Evolutionary conservation across 2,797 vertebrate genomes (phyloP).

Genomic region (Percopsis omiscomaycus): DNA sequence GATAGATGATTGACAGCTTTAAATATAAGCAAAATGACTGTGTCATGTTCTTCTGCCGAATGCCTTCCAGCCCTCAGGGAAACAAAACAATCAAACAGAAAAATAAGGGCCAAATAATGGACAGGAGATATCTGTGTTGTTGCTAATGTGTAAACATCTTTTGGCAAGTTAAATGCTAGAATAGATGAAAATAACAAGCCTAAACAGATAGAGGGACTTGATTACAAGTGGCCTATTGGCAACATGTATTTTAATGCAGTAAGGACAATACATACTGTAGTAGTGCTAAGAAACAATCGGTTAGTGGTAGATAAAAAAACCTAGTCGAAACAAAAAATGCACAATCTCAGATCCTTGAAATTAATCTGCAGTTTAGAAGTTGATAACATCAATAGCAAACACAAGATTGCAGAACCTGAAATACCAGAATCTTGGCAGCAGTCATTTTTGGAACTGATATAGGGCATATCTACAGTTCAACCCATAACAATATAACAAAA

Average conservation of each 20-base stretch:
- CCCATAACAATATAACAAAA: too few relatives aligned
- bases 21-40: constrained; percentile 39
- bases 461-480: background rate
- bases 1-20: constrained; percentile 6
- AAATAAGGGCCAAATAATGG: constrained; percentile 9
- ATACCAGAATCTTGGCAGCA: background rate
- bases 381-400: background rate
- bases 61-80: constrained; percentile 38
- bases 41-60: constrained; percentile 23
- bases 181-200: constrained; percentile 17
- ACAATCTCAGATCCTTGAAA: constrained; percentile 10
- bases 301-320: background rate
- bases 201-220: background rate
- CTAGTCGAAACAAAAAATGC: constrained; percentile 16
- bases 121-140: constrained; percentile 7
- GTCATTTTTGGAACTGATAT: background rate
- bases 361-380: constrained; percentile 11
- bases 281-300: constrained; percentile 21
- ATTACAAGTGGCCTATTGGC: constrained; percentile 6
- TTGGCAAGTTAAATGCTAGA: constrained; percentile 19
- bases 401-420: background rate
- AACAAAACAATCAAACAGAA: constrained; percentile 35
- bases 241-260: constrained; percentile 14
- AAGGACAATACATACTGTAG: constrained; percentile 14
- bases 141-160: constrained; percentile 12